Percentiles rank a stretch among this genome's conserved stretches.
phyloP scores from a whole-genome alignment of 2,797 vertebrate genomes.

The Triplophysa bombifrons region DNA sequence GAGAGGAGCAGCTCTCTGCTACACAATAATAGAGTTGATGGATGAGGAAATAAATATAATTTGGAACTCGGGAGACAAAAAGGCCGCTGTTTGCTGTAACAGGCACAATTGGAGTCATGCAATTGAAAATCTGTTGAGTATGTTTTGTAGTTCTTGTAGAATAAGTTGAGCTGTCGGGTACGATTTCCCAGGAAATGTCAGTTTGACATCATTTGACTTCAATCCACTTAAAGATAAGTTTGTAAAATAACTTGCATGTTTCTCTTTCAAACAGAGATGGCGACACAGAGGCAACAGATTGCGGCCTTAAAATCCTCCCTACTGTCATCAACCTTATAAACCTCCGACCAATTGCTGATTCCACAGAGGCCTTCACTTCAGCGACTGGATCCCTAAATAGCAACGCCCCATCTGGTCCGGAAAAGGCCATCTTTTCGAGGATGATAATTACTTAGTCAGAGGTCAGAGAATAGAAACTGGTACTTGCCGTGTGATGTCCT shows the following conservation, averaged over 20 bases:
- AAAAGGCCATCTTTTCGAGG: conserved; percentile 32
- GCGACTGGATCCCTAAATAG: conserved; percentile 19
- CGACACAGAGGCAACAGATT: background rate
- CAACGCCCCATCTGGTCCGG: conserved; percentile 15
- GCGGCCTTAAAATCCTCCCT: background rate
- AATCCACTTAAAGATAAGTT: no score
- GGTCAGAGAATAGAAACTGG: conserved; percentile 46
- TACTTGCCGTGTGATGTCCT: conserved; percentile 33
- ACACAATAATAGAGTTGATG: conserved; percentile 38
- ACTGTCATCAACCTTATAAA: conserved; percentile 2
- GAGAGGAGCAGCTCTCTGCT: background rate
- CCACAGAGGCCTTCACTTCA: conserved; percentile 11
- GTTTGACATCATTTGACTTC: no score
- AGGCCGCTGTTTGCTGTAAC: background rate
- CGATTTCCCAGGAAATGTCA: no score
- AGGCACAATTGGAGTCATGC: background rate
- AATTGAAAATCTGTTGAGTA: background rate
- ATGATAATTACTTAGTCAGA: conserved; percentile 45
- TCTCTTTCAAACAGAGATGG: no score
- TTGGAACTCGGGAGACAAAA: conserved; percentile 18
- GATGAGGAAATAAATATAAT: conserved; percentile 36
- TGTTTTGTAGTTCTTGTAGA: background rate
- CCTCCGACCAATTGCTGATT: background rate
- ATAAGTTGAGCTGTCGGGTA: no score
- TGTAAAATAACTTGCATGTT: no score